These are phyloP conservation scores for Tupaia chinensis DNA, from an alignment of 2,113 vertebrate genomes.

Conservation along the genomic window DNA sequence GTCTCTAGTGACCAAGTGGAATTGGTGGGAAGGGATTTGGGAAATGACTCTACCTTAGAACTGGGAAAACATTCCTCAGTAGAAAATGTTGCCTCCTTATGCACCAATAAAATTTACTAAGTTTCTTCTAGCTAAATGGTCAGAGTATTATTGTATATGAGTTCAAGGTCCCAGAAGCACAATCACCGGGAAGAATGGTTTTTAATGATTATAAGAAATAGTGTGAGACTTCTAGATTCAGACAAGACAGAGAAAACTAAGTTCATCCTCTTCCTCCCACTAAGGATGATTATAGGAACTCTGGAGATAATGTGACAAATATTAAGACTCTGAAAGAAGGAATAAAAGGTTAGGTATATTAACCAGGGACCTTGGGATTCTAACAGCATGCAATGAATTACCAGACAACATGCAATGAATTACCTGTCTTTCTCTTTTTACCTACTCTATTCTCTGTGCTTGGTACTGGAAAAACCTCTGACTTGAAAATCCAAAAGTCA, in stretches of 20 bases:
- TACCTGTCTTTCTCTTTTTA: not conserved
- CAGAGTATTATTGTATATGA: not conserved
- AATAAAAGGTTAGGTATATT: not conserved
- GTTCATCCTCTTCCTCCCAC: not conserved
- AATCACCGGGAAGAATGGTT: not conserved
- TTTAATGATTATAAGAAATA: constrained; percentile 40
- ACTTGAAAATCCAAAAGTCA: not conserved
- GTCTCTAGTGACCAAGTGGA: not conserved
- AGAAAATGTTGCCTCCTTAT: not conserved
- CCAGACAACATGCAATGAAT: not conserved
- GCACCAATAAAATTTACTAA: not conserved
- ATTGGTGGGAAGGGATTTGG: not conserved
- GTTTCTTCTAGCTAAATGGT: not conserved
- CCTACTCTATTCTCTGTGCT: not conserved
- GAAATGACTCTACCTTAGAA: not conserved
- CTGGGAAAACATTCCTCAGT: not conserved
- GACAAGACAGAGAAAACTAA: not conserved
- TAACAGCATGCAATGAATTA: not conserved
- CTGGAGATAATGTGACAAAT: not conserved
- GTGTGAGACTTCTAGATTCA: not conserved
- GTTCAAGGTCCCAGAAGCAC: not conserved
- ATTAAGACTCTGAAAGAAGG: not conserved
- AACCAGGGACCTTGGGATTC: not conserved
- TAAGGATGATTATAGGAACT: not conserved
- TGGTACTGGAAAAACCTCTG: not conserved